Evolutionary conservation across 2,113 vertebrate species (phyloP), one percentile per base, ranked within the genome.

Genomic region (Microcebus tavaratra): DNA sequence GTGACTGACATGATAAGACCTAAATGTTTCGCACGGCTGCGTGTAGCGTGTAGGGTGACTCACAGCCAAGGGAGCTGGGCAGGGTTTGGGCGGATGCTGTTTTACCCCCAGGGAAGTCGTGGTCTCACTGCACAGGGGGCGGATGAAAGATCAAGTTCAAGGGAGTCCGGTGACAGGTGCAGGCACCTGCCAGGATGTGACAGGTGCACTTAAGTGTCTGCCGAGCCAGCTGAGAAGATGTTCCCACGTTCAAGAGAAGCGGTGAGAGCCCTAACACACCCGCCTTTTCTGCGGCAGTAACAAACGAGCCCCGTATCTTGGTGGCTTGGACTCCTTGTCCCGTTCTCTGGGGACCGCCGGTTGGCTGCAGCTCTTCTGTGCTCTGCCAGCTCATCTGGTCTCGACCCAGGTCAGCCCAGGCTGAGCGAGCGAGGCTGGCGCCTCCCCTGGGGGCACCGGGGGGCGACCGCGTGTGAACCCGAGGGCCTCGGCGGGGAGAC

Each of bases 221-320:
- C 8, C 1, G 21, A 8, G 2, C 6, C 8, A 4, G 48, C 11
- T 21, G 29, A 57, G 88, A 23, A 36, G 88, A 11, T 0, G 4
- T 57, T 8, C 14, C 34, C 15, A 1, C 9, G 59, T 68, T 17
- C 31, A 34, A 20, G 31, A 25, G 48, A 3, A 27, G 39, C 21
- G 3, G 2, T 0, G 2, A 3, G 2, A 63, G n/a, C 59, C 1
- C 1, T 57, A 7, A 21, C 55, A 57, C 5, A 0, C 25, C 2
- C 0, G 2, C 18, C 3, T 2, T 31, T 13, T 39, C 8, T 11
- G 70, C 27, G 12, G 36, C 17, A 5, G 5, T 5, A 13, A 31
- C 8, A 27, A 21, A 23, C 57, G 23, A 21, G 34, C 67, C 55
- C 61, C 3, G 45, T 9, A 13, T 34, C 50, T 72, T 0, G 0